Percentiles rank a stretch among this genome's conserved stretches.
Conservation (phyloP, 2,888 invertebrate species). For the Oscheius sp. region DNA sequence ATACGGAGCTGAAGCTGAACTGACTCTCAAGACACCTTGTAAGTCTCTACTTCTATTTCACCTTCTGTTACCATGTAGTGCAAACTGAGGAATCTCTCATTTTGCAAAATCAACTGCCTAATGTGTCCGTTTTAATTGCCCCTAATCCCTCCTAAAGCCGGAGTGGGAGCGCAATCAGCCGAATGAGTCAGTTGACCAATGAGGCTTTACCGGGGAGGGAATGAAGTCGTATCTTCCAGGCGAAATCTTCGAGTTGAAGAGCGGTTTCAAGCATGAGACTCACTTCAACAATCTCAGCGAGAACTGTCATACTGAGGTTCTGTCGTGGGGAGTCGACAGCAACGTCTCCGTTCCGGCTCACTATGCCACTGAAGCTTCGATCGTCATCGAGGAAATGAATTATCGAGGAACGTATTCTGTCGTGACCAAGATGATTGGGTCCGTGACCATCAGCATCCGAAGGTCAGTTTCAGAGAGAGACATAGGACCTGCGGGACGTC, state of each 20-base stretch:
- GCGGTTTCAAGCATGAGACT: constrained; percentile 74
- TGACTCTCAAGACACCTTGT: constrained; percentile 76
- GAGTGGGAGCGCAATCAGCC: not conserved
- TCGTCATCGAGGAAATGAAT: constrained; percentile 76
- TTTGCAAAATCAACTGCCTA: not conserved
- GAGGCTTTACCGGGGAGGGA: not conserved
- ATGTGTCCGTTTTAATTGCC: constrained; percentile 1
- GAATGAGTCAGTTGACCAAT: not conserved
- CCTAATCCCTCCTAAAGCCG: not conserved
- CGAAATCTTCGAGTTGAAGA: constrained; percentile 74
- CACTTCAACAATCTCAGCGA: constrained; percentile 73
- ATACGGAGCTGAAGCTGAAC: constrained; percentile 75
- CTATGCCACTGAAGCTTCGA: constrained; percentile 74
- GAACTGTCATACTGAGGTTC: constrained; percentile 73
- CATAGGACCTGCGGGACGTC: constrained; percentile 12
- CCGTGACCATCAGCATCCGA: constrained; percentile 65
- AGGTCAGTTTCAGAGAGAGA: constrained; percentile 45
- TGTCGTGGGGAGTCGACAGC: constrained; percentile 76
- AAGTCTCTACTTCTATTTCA: constrained; percentile 38
- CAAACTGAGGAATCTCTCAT: not conserved
- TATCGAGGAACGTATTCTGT: constrained; percentile 75
- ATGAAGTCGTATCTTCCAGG: constrained; percentile 52
- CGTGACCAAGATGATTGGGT: constrained; percentile 68
- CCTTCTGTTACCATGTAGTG: not conserved
- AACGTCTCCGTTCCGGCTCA: constrained; percentile 74